Percentiles rank a stretch among this genome's conserved stretches.
These are phyloP conservation scores for Agrotis segetum DNA, from an alignment of 2,888 invertebrate species.

Conservation along the genomic window DNA sequence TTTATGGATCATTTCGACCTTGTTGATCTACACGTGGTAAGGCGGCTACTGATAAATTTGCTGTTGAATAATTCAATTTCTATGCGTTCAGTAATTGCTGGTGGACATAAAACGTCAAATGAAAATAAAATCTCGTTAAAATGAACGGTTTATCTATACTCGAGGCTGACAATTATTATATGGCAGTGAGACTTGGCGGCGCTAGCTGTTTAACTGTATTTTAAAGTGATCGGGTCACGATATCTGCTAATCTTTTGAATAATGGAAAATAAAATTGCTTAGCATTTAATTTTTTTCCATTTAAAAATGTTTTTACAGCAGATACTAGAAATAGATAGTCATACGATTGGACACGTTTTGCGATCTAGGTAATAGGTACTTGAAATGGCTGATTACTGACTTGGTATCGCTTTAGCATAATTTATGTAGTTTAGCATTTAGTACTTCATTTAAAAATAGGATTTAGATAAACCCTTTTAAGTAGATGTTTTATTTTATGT, in stretches of 20 bases:
- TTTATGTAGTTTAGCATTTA: constrained; percentile 38
- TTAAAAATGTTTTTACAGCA: constrained; percentile 7
- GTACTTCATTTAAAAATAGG: constrained; percentile 27
- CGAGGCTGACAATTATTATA: constrained; percentile 46
- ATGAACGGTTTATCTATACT: constrained; percentile 42
- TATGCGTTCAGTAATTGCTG: constrained; percentile 47
- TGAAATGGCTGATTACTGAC: constrained; percentile 27
- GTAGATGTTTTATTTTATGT: constrained; percentile 23
- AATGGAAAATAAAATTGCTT: constrained; percentile 34
- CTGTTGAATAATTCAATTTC: constrained; percentile 46
- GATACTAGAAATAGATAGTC: constrained; percentile 26
- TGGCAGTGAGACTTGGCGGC: constrained; percentile 20
- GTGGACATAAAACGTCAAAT: constrained; percentile 50
- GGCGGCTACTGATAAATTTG: constrained; percentile 28
- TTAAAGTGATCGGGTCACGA: constrained; percentile 62
- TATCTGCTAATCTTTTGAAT: constrained; percentile 44
- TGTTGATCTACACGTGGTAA: constrained; percentile 27
- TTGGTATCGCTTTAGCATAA: constrained; percentile 32
- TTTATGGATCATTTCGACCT: constrained; percentile 40
- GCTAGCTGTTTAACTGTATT: constrained; percentile 35
- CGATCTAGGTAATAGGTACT: constrained; percentile 18
- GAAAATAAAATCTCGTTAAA: constrained; percentile 55
- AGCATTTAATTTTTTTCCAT: constrained; percentile 23
- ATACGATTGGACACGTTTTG: constrained; percentile 31
- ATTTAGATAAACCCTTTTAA: constrained; percentile 30